Conservation (phyloP, 2,888 invertebrate species). For the Rhagonycha lutea region DNA sequence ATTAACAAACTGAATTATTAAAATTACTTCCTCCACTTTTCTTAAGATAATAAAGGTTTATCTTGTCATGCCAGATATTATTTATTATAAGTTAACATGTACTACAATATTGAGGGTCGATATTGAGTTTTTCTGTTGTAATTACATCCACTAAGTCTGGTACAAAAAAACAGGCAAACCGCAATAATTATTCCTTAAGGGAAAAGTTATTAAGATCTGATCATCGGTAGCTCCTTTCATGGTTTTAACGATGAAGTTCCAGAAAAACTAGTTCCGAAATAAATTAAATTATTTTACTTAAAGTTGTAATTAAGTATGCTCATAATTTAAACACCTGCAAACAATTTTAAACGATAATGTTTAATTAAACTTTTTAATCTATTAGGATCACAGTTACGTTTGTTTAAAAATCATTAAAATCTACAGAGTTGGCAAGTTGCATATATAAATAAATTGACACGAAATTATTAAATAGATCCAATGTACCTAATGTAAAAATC, state of each 20-base stretch:
- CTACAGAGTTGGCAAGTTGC: neutral
- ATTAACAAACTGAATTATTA: no score
- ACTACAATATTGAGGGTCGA: neutral
- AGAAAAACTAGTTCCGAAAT: neutral
- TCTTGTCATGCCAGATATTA: no score
- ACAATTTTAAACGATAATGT: neutral
- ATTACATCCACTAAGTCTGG: neutral
- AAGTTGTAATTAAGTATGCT: neutral
- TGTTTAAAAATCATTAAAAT: neutral
- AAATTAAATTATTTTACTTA: neutral
- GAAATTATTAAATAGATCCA: neutral
- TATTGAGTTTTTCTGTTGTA: neutral
- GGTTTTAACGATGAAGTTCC: neutral
- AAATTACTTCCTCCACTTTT: no score
- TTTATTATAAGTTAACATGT: no score
- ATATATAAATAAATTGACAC: neutral
- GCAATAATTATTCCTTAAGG: neutral
- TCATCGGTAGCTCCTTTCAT: neutral
- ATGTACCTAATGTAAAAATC: neutral
- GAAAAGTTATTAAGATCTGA: neutral
- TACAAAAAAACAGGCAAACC: no score
- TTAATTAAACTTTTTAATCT: neutral
- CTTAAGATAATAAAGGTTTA: no score
- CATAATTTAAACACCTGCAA: slow-evolving; percentile 2
- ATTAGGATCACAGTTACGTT: neutral